Percentiles rank a stretch among this genome's conserved stretches.
phyloP scores from a whole-genome alignment of 2,113 vertebrate genomes.

The Rhinolophus sinicus region DNA sequence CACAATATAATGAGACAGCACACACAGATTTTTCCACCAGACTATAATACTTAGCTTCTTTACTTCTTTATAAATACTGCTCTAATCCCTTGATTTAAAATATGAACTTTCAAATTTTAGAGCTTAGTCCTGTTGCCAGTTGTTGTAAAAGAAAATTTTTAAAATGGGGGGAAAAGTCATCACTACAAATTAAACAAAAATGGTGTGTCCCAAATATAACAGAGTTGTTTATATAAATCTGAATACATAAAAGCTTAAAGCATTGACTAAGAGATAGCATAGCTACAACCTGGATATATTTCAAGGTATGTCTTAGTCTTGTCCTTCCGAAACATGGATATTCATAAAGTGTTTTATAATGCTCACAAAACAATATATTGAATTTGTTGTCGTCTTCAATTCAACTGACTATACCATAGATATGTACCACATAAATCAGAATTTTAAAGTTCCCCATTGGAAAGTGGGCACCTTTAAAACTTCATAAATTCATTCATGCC shows the following conservation, averaged over 20 bases:
- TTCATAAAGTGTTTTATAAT: not conserved
- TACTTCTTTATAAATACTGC: constrained; percentile 39
- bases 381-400: constrained; percentile 21
- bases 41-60: not conserved
- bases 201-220: not conserved
- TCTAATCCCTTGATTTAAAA: constrained; percentile 49
- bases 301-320: not conserved
- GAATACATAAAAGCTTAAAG: not conserved
- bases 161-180: not conserved
- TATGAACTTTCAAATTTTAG: constrained; percentile 12
- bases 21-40: not conserved
- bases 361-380: constrained; percentile 19
- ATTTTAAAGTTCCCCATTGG: not conserved
- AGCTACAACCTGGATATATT: not conserved
- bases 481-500: not conserved
- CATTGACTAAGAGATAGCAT: not conserved
- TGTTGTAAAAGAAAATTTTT: constrained; percentile 41
- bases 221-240: constrained; percentile 38
- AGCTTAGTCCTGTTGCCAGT: not conserved
- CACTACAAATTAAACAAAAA: constrained; percentile 40
- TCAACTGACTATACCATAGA: not conserved
- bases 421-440: not conserved
- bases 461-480: not conserved
- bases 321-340: not conserved
- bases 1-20: constrained; percentile 14